These are phyloP conservation scores for Trididemnum nubilum DNA, from an alignment of 23 tunicate species.

Conservation along the genomic window DNA sequence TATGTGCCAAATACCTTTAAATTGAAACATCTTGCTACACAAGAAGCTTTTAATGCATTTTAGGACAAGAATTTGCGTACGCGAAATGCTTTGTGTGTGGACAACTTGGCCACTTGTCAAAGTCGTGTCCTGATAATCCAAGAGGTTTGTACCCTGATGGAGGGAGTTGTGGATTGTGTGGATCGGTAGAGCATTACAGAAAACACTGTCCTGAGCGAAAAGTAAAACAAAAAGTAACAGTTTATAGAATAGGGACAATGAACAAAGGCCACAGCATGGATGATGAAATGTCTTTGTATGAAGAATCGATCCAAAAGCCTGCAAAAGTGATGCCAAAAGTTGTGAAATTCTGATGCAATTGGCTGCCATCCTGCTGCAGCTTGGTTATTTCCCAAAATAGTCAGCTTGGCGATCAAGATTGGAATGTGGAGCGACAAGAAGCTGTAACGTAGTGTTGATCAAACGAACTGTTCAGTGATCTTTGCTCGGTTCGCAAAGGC, in stretches of 20 bases:
- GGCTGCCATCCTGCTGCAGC: too few species aligned
- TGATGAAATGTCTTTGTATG: constrained; percentile 81
- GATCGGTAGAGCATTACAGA: constrained; percentile 87
- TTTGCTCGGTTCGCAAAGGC: too few species aligned
- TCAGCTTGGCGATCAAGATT: too few species aligned
- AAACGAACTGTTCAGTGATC: too few species aligned
- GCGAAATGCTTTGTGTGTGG: constrained; percentile 98
- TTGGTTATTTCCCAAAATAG: too few species aligned
- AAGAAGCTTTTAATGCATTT: too few species aligned
- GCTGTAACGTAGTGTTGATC: too few species aligned
- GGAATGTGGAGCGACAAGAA: too few species aligned
- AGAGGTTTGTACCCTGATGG: constrained; percentile 90
- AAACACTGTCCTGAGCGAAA: constrained; percentile 87
- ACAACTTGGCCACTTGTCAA: constrained; percentile 83
- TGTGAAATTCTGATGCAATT: constrained; percentile 15
- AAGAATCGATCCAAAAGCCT: constrained; percentile 24
- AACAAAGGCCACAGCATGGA: constrained; percentile 53
- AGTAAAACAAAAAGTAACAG: constrained; percentile 67
- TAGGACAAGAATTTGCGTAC: constrained; percentile 73
- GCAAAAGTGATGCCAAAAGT: neutral
- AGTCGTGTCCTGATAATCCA: constrained; percentile 92
- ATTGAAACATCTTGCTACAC: too few species aligned
- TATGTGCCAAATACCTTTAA: too few species aligned
- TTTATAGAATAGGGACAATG: constrained; percentile 22
- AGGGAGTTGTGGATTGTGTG: constrained; percentile 85